phyloP scores from a whole-genome alignment of 2,888 invertebrate species.

The Dolichopus griseipennis region DNA sequence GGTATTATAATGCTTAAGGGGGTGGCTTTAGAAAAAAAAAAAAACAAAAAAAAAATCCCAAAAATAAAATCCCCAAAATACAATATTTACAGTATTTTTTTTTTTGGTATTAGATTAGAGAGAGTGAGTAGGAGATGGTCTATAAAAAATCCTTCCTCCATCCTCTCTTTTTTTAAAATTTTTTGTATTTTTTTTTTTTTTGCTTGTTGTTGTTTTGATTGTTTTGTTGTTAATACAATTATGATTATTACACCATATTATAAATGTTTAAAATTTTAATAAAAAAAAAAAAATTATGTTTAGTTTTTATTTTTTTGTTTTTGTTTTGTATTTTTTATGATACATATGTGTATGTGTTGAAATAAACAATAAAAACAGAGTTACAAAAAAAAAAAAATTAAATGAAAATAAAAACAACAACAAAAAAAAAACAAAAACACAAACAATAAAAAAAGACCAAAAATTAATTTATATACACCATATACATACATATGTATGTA shows the following conservation, averaged over 20 bases:
- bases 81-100: too few species aligned
- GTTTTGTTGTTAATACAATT: background rate
- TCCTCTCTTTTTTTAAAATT: background rate
- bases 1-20: too few species aligned
- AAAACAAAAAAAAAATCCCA: too few species aligned
- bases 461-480: too few species aligned
- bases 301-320: too few species aligned
- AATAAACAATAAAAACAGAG: background rate
- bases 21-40: too few species aligned
- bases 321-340: too few species aligned
- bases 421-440: too few species aligned
- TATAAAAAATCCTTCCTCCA: too few species aligned
- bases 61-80: background rate
- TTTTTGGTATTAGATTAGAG: background rate
- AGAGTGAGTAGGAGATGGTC: background rate
- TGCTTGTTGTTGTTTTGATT: background rate
- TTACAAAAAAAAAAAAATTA: background rate
- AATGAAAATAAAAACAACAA: background rate
- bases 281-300: background rate
- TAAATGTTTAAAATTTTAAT: slow-evolving; percentile 3
- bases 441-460: too few species aligned
- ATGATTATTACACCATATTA: slow-evolving; percentile 6
- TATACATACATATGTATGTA: too few species aligned
- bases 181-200: background rate
- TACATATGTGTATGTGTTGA: background rate